phyloP scores from a whole-genome alignment of 1,140 invertebrate species.

The Penaeus chinensis region DNA sequence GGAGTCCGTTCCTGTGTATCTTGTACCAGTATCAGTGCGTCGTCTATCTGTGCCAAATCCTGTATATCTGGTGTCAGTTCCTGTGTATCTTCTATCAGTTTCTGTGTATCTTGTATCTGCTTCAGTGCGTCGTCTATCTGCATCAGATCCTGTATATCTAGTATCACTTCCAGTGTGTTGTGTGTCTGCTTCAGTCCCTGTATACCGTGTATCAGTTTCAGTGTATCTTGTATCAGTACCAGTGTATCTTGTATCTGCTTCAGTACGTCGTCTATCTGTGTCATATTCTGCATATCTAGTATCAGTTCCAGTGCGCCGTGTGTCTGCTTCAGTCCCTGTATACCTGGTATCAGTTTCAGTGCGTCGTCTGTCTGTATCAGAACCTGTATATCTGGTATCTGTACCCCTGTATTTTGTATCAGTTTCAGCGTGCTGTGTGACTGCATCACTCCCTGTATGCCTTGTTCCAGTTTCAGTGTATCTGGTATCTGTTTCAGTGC shows the following conservation, averaged over 20 bases:
- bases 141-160: too few species aligned
- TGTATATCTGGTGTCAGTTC: neutral
- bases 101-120: neutral
- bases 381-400: neutral
- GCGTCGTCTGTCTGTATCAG: neutral
- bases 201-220: neutral
- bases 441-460: neutral
- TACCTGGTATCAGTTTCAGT: neutral
- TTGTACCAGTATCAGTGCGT: neutral
- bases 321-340: neutral
- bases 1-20: neutral
- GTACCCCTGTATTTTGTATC: too few species aligned
- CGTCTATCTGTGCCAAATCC: neutral
- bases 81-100: neutral
- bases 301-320: neutral
- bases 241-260: neutral
- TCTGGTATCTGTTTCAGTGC: neutral
- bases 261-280: neutral
- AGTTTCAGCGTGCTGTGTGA: neutral
- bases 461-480: neutral
- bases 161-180: neutral
- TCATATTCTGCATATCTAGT: neutral
- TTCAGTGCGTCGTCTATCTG: neutral
- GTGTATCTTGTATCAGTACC: neutral
- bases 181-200: neutral